phyloP scores from a whole-genome alignment of 2,797 vertebrate genomes.

The Girardinus metallicus region DNA sequence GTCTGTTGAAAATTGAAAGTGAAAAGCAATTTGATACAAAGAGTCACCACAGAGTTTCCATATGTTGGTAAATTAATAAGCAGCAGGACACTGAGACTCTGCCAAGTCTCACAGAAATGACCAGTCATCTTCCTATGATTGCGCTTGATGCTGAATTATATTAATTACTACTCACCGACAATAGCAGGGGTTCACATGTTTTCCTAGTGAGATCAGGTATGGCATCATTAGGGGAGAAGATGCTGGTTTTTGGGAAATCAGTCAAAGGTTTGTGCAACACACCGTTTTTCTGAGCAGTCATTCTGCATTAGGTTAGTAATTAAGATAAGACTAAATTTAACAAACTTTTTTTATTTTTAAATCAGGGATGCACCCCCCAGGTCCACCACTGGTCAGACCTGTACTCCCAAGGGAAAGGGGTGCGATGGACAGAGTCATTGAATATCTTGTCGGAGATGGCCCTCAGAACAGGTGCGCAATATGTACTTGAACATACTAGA shows the following conservation, averaged over 20 bases:
- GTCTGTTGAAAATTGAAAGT: slow-evolving; percentile 83
- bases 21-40: slow-evolving; percentile 92
- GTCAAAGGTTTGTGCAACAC: slow-evolving; percentile 60
- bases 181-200: slow-evolving; percentile 85
- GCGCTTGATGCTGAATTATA: slow-evolving; percentile 95
- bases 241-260: slow-evolving; percentile 53
- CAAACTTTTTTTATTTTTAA: slow-evolving; percentile 39
- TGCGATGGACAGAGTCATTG: slow-evolving; percentile 92
- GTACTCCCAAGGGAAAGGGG: slow-evolving; percentile 93
- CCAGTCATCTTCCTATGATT: slow-evolving; percentile 95
- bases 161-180: slow-evolving; percentile 93
- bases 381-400: slow-evolving; percentile 94
- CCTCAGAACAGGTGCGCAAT: slow-evolving; percentile 94
- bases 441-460: slow-evolving; percentile 97
- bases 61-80: slow-evolving; percentile 99
- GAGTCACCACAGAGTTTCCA: slow-evolving; percentile 95
- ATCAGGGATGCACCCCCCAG: slow-evolving; percentile 95
- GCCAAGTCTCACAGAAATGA: slow-evolving; percentile 97
- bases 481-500: background rate
- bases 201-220: slow-evolving; percentile 80
- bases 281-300: slow-evolving; percentile 27
- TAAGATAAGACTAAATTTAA: slow-evolving; percentile 34
- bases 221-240: slow-evolving; percentile 74
- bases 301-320: slow-evolving; percentile 36
- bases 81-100: slow-evolving; percentile 97